These are phyloP conservation scores for Calephelis nemesis DNA, from an alignment of 1,140 invertebrate genomes.

Conservation along the genomic window DNA sequence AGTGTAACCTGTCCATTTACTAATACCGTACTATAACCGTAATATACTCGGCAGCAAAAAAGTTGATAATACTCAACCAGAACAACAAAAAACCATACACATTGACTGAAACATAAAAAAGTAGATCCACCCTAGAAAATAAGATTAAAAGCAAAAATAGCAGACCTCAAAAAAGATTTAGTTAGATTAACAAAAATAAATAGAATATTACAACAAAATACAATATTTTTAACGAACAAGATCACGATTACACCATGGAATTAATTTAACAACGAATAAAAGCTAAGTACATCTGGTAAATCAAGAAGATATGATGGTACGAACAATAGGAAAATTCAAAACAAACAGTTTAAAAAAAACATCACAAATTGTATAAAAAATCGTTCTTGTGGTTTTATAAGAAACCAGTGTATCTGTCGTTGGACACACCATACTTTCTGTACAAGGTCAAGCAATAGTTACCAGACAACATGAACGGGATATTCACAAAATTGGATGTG, in stretches of 20 bases:
- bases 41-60: constrained; percentile 31
- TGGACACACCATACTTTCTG: no score
- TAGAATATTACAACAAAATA: constrained; percentile 13
- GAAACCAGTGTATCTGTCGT: no score
- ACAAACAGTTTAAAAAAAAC: neutral
- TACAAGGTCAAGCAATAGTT: no score
- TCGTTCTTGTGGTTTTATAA: neutral
- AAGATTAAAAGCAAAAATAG: constrained; percentile 21
- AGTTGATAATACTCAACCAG: constrained; percentile 17
- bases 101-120: neutral
- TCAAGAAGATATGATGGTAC: no score
- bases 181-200: constrained; percentile 25
- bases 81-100: constrained; percentile 25
- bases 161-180: constrained; percentile 26
- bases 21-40: no score
- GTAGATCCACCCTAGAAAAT: constrained; percentile 18
- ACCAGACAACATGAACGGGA: no score
- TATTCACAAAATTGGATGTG: no score
- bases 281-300: neutral
- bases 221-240: neutral
- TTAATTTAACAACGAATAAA: neutral
- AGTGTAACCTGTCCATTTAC: no score
- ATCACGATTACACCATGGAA: neutral
- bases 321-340: neutral
- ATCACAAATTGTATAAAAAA: neutral